Percentiles rank a stretch among this genome's conserved stretches.
phyloP scores from a whole-genome alignment of 2,888 invertebrate genomes.

The Furcula furcula region DNA sequence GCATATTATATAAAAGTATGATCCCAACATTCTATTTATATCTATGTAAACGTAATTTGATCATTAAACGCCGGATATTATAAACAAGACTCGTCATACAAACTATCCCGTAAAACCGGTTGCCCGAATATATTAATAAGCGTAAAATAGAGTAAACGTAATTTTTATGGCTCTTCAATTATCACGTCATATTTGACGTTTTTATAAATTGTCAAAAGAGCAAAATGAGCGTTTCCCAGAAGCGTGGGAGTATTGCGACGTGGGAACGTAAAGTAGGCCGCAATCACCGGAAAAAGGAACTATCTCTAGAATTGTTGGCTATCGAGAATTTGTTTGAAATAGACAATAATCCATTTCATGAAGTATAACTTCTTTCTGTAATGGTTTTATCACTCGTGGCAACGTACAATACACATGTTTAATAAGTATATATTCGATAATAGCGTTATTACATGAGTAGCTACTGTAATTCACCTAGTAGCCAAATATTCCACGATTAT shows the following conservation, averaged over 20 bases:
- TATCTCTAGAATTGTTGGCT: slow-evolving; percentile 10
- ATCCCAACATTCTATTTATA: too few relatives aligned
- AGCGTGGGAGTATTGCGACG: slow-evolving; percentile 54
- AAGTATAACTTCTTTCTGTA: too few relatives aligned
- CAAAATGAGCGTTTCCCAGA: slow-evolving; percentile 63
- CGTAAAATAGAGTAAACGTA: slow-evolving; percentile 7
- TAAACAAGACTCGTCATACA: background rate
- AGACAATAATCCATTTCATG: slow-evolving; percentile 8
- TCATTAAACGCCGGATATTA: slow-evolving; percentile 1
- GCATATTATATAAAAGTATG: too few relatives aligned
- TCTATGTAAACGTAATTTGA: background rate
- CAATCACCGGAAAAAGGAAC: slow-evolving; percentile 40
- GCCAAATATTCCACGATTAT: slow-evolving; percentile 11
- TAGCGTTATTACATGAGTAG: too few relatives aligned
- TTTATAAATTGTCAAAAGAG: slow-evolving; percentile 61
- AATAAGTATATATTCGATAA: too few relatives aligned
- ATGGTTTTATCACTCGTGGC: too few relatives aligned
- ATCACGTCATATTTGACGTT: slow-evolving; percentile 40
- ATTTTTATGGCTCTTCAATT: slow-evolving; percentile 16
- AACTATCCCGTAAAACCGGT: slow-evolving; percentile 3
- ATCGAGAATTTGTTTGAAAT: slow-evolving; percentile 10
- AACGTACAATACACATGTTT: too few relatives aligned
- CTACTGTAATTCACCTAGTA: too few relatives aligned
- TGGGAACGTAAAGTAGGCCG: slow-evolving; percentile 53
- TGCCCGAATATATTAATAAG: slow-evolving; percentile 10